Evolutionary conservation across 2,113 vertebrate genomes (phyloP), one percentile per base, ranked within the genome.

Genomic region (Oncorhynchus keta): DNA sequence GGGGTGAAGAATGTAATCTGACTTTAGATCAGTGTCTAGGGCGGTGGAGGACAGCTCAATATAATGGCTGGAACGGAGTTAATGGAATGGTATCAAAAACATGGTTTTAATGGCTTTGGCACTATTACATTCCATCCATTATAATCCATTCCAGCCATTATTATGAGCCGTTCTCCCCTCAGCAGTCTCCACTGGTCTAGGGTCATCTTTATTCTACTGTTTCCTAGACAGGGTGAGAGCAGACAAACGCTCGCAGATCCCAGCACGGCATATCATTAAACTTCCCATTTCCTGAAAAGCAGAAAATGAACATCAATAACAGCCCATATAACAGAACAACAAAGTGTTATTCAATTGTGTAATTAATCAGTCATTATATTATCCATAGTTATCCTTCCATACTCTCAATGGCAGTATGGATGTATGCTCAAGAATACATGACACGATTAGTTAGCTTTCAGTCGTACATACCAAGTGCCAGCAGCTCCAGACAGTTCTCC

Each of bases 221-320:
- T 55, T 7, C 51, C 64, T 84, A 30, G 68, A 73, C 3, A 48
- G 79, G 73, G 65, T 66, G 83, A 65, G 89, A 91, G 82, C 91
- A 92, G 78, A 93, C 65, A 70, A 88, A 92, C 0, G 90, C 61
- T 28, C 86, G 77, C 66, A 80, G 68, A 26, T 78, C 78, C 81
- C 75, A 73, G 73, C 90, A 93, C 0, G 82, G 82, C 78, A 85
- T 83, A 70, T 90, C 85, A 74, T 84, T 93, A 72, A 92, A 90
- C 79, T 81, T 80, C 59, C 86, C 83, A 22, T 79, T 39, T 68
- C 57, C 90, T 91, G 82, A 69, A 87, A 83, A 28, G 72, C 5
- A 75, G 70, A 66, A 69, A 71, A 12, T 66, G 11, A 12, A 30
- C 3, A 74, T 48, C 64, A 32, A 5, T 24, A 76, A 32, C 8